These are phyloP conservation scores for Allolobophora icterica DNA, from an alignment of 2,888 invertebrate genomes.

Conservation along the genomic window DNA sequence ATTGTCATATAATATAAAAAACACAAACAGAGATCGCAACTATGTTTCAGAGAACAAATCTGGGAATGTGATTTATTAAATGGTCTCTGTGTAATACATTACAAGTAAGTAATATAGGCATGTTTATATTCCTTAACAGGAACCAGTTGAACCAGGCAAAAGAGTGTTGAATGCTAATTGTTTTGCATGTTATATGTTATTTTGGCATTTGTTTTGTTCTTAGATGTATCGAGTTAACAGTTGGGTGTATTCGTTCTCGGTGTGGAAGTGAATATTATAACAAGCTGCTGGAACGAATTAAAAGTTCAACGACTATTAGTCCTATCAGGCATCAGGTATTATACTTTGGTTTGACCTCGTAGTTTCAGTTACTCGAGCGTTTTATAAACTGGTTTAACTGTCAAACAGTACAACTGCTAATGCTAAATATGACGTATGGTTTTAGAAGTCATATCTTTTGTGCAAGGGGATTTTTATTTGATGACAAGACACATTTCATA, in stretches of 20 bases:
- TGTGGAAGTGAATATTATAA: slow-evolving; percentile 41
- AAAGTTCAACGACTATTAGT: slow-evolving; percentile 21
- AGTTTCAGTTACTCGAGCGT: neutral
- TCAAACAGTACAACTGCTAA: neutral
- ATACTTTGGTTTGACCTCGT: neutral
- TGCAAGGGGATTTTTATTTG: too few species aligned
- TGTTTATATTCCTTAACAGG: neutral
- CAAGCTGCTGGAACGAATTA: slow-evolving; percentile 32
- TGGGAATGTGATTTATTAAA: too few species aligned
- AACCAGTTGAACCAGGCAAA: neutral
- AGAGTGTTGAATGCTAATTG: neutral
- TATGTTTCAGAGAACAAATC: neutral
- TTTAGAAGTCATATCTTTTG: neutral
- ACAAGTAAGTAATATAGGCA: neutral
- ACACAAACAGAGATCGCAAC: neutral
- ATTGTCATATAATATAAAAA: too few species aligned
- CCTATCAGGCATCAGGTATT: slow-evolving; percentile 25
- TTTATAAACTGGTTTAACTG: neutral
- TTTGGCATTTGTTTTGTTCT: slow-evolving; percentile 5
- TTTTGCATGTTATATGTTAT: neutral
- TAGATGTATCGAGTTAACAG: slow-evolving; percentile 57
- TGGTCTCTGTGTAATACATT: too few species aligned
- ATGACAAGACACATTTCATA: too few species aligned
- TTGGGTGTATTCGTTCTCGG: slow-evolving; percentile 48
- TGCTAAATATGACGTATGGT: neutral